Evolutionary conservation across 2,797 vertebrate genomes (phyloP), one percentile per base, ranked within the genome.

Genomic region (Chelon auratus): DNA sequence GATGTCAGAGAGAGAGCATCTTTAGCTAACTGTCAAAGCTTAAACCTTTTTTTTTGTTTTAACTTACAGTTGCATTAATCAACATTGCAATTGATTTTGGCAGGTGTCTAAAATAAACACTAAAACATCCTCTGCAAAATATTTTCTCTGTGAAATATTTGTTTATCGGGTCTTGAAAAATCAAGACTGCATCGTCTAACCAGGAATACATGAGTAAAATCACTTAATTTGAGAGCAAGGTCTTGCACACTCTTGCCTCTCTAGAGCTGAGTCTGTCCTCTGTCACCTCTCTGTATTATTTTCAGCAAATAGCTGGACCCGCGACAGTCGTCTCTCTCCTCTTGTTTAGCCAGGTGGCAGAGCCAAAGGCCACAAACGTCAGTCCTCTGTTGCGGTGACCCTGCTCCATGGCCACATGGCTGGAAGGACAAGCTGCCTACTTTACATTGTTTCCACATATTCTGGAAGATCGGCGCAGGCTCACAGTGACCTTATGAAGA

Each of bases 401-500:
- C 81, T 22, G 74, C 63, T 72, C 78, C 60, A 53, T 52, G 33
- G 63, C 51, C 59, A 5, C 79, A 36, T 61, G 55, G 72, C 82
- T 62, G 54, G 11, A 80, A 81, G 81, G 83, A 83, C 74, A 39
- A 42, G 50, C 68, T 20, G 78, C 70, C 88, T 81, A 58, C 85
- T 90, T 91, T 81, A 72, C 89, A 84, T 83, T 80, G 75, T 85
- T 85, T 86, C 82, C 81, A 77, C 86, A 88, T 81, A 83, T 79
- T 62, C 68, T 52, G 13, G 70, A 64, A 81, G 75, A 63, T 58
- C 30, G 30, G 59, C 5, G 37, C 59, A 5, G 54, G 53, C 9
- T 3, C 37, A 30, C 57, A 56, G 65, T 3, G 26, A 62, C 43
- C 60, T 45, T 13, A 5, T 2, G 3, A 3, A 45, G 40, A 57